A percentile compares a stretch with the other conserved stretches of the same genome.
These are phyloP conservation scores for Microcebus griseorufus DNA, from an alignment of 2,113 vertebrate species.

Conservation along the genomic window DNA sequence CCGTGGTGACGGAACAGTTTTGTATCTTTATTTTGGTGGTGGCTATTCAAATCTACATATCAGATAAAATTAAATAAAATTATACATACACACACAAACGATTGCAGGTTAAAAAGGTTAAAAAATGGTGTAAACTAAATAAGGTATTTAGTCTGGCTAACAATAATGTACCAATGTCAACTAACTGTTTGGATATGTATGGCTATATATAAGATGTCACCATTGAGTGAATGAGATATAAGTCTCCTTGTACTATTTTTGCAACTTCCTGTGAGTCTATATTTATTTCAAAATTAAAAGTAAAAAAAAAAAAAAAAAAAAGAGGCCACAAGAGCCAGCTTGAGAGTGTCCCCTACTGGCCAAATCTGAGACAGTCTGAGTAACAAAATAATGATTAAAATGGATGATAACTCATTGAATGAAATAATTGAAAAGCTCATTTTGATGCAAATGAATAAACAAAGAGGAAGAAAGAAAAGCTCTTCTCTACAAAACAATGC, in stretches of 20 bases:
- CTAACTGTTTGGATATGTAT: not conserved
- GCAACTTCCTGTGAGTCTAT: not conserved
- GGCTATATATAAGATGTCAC: not conserved
- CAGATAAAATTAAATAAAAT: not conserved
- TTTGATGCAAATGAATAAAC: not conserved
- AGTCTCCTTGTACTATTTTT: not conserved
- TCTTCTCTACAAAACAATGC: not conserved
- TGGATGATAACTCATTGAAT: not conserved
- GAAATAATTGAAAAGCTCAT: not conserved
- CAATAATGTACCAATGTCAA: not conserved
- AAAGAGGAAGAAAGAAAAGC: not conserved
- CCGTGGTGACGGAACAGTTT: not conserved
- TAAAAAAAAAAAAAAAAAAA: not conserved
- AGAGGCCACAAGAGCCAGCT: not conserved
- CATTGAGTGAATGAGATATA: not conserved
- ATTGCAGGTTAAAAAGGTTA: not conserved
- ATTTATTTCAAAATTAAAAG: not conserved
- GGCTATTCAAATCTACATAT: not conserved
- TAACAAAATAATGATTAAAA: not conserved
- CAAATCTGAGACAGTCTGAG: not conserved
- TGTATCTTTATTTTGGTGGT: not conserved
- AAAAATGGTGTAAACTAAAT: not conserved
- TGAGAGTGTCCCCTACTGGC: not conserved
- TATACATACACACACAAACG: not conserved
- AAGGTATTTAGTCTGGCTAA: not conserved